Evolutionary conservation across 2,888 invertebrate species (phyloP).

Genomic region (Mimas tiliae): DNA sequence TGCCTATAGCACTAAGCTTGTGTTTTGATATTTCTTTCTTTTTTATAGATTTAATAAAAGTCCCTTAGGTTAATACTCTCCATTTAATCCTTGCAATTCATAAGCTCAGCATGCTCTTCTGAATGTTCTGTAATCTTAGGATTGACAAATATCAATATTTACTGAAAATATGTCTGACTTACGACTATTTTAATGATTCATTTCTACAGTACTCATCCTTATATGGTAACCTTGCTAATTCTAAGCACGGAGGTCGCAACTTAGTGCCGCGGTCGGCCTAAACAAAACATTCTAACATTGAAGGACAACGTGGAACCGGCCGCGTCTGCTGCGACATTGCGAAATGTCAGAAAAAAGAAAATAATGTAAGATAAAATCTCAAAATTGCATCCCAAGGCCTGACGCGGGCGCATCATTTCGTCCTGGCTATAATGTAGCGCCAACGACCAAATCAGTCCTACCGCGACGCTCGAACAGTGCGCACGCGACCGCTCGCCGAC

Average conservation of each 20-base stretch:
- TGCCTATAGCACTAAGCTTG: too few species aligned
- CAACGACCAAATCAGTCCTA: slow-evolving; percentile 49
- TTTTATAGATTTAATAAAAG: not conserved
- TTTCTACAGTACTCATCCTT: slow-evolving; percentile 15
- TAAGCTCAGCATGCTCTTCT: not conserved
- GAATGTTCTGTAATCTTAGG: not conserved
- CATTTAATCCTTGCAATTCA: too few species aligned
- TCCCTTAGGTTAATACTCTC: not conserved
- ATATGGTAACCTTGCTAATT: not conserved
- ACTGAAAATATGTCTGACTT: not conserved
- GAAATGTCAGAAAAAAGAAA: slow-evolving; percentile 30
- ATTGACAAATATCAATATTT: not conserved
- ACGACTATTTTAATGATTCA: slow-evolving; percentile 4
- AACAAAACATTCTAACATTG: slow-evolving; percentile 26
- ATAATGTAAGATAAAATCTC: slow-evolving; percentile 66
- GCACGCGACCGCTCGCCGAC: slow-evolving; percentile 46
- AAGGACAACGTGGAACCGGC: slow-evolving; percentile 26
- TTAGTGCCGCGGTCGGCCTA: slow-evolving; percentile 10
- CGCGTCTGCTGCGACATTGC: slow-evolving; percentile 25
- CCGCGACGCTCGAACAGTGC: slow-evolving; percentile 49
- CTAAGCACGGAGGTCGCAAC: slow-evolving; percentile 9
- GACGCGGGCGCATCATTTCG: slow-evolving; percentile 54
- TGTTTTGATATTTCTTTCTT: too few species aligned
- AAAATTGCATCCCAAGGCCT: slow-evolving; percentile 61
- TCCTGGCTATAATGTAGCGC: slow-evolving; percentile 32